Evolutionary conservation across 2,113 vertebrate genomes (phyloP), one percentile per base, ranked within the genome.

Genomic region (Aythya baeri): DNA sequence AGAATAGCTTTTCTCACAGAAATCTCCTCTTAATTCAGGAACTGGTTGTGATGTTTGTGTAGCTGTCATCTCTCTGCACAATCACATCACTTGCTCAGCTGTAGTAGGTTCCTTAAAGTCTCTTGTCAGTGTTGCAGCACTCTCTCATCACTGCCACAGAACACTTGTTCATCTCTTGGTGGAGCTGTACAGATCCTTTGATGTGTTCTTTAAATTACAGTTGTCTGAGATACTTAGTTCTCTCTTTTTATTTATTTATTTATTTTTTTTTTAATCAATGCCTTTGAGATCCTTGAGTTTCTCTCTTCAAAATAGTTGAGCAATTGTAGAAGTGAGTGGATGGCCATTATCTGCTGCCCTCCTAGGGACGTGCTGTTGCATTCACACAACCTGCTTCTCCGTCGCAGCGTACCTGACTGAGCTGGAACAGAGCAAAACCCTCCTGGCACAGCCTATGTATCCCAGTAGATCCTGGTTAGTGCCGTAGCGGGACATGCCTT

Each of bases 341-440:
- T 26, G 31, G 32, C 23, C 20, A 9, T 25, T 44, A 26, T 54
- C 43, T 83, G 34, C 73, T 49, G 9, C 29, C 32, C 21, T 70
- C 15, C 55, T 15, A 14, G 54, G 7, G 1, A 0, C 32, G 32
- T 26, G 32, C 27, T 20, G 0, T 8, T 34, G 22, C 34, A 1
- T 50, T 58, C 17, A 1, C 22, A 9, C 23, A 38, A 5, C 43
- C 29, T 57, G 20, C 43, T 84, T 22, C 57, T 59, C 49, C 43
- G 2, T n/a, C 61, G 32, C 26, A 8, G 0, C 13, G 23, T 23
- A 7, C 10, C 20, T 23, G 49, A 13, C 46, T 26, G 25, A 54
- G 26, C 5, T 74, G 79, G 74, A 54, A 63, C 36, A 85, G 20
- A 15, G 49, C 57, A 63, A 31, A 68, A 46, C 25, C 68, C 70